Evolutionary conservation across 2,113 vertebrate genomes (phyloP).

Genomic region (Acanthisitta chloris): DNA sequence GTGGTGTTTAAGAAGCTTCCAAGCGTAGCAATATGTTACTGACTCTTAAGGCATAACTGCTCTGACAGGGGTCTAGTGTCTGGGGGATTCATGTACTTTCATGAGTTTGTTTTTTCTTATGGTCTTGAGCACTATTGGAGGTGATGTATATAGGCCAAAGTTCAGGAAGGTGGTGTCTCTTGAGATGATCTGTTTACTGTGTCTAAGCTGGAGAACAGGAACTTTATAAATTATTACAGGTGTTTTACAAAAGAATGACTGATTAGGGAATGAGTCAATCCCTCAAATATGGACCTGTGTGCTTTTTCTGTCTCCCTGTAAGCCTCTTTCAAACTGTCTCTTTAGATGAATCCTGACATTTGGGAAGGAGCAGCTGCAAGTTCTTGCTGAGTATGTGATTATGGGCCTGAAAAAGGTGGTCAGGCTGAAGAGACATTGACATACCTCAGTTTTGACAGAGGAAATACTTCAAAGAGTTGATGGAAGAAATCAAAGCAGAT

Average conservation of each 20-base stretch:
- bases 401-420: background rate
- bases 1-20: background rate
- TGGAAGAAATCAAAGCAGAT: background rate
- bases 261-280: background rate
- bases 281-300: background rate
- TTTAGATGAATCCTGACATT: background rate
- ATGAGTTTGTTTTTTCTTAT: background rate
- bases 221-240: background rate
- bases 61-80: background rate
- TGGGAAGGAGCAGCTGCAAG: background rate
- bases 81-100: fast-evolving
- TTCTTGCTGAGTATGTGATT: background rate
- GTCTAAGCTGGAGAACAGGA: background rate
- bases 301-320: background rate
- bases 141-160: background rate
- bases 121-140: background rate
- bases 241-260: background rate
- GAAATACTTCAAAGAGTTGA: background rate
- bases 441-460: background rate
- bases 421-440: background rate
- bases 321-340: background rate
- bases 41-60: background rate
- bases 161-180: background rate
- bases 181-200: background rate
- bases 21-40: background rate